Evolutionary conservation across 1,140 invertebrate species (phyloP).

Genomic region (Anoplophora glabripennis): DNA sequence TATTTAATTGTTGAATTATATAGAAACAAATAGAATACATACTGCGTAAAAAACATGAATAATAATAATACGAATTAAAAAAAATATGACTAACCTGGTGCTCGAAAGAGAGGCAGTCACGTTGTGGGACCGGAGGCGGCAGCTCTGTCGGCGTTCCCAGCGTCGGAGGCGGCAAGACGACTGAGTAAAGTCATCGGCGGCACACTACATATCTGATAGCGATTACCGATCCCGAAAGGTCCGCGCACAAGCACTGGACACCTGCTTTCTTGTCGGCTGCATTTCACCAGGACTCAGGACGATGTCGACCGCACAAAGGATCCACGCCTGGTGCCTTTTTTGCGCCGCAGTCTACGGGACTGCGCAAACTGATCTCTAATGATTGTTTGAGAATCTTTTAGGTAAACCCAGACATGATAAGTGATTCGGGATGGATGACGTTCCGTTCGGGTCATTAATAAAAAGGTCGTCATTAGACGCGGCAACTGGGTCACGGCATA

Average conservation of each 20-base stretch:
- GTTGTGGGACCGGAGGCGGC: background rate
- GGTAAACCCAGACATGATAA: too few species aligned
- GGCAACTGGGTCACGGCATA: too few species aligned
- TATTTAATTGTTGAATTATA: too few species aligned
- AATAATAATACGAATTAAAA: background rate
- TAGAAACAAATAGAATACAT: too few species aligned
- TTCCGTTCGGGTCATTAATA: too few species aligned
- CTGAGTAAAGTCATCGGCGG: constrained; percentile 36
- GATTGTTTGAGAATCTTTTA: too few species aligned
- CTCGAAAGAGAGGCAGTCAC: background rate
- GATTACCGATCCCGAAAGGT: constrained; percentile 38
- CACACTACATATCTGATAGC: constrained; percentile 43
- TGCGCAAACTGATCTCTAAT: too few species aligned
- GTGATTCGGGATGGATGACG: too few species aligned
- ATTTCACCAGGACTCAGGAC: constrained; percentile 22
- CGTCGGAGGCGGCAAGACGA: constrained; percentile 36
- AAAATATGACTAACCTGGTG: constrained; percentile 3
- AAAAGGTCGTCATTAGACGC: too few species aligned
- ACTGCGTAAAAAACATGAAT: too few species aligned
- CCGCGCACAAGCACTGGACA: constrained; percentile 44
- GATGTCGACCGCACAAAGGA: constrained; percentile 2
- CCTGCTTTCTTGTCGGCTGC: constrained; percentile 29
- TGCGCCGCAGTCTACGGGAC: background rate
- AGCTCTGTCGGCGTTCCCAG: constrained; percentile 5
- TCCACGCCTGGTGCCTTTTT: background rate